These are phyloP conservation scores for Anhinga anhinga DNA, from an alignment of 2,113 vertebrate genomes.

Conservation along the genomic window DNA sequence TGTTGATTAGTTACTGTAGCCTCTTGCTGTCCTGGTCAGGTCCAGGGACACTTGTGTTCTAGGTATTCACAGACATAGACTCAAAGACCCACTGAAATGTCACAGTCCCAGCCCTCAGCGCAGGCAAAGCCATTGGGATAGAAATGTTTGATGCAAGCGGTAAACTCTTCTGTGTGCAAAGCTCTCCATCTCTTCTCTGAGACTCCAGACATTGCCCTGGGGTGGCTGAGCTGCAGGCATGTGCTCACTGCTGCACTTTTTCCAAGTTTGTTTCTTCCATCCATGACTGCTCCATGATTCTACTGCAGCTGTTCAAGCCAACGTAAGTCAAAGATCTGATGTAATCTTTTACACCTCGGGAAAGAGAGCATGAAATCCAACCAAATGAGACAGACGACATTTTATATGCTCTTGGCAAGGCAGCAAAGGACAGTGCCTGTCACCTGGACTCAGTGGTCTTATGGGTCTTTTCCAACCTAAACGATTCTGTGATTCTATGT, in stretches of 20 bases:
- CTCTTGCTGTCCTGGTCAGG: not conserved
- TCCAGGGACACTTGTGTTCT: not conserved
- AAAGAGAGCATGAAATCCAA: not conserved
- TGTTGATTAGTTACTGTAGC: not conserved
- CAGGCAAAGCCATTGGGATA: not conserved
- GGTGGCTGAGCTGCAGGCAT: not conserved
- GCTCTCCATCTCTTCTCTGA: not conserved
- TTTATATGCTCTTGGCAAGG: not conserved
- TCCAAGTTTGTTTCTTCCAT: not conserved
- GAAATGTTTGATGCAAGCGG: not conserved
- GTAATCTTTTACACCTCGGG: not conserved
- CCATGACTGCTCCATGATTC: not conserved
- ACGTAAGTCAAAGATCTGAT: not conserved
- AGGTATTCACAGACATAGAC: not conserved
- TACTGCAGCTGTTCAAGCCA: not conserved
- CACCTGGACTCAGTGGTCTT: not conserved
- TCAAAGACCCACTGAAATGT: not conserved
- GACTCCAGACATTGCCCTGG: not conserved
- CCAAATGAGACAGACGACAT: not conserved
- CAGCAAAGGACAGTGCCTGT: not conserved
- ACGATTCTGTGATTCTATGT: too few species aligned
- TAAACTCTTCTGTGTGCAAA: not conserved
- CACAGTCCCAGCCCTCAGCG: not conserved
- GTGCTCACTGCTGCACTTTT: not conserved
- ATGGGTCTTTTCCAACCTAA: too few species aligned